Evolutionary conservation across 2,888 invertebrate genomes (phyloP).

Genomic region (Hydropsyche betteni): DNA sequence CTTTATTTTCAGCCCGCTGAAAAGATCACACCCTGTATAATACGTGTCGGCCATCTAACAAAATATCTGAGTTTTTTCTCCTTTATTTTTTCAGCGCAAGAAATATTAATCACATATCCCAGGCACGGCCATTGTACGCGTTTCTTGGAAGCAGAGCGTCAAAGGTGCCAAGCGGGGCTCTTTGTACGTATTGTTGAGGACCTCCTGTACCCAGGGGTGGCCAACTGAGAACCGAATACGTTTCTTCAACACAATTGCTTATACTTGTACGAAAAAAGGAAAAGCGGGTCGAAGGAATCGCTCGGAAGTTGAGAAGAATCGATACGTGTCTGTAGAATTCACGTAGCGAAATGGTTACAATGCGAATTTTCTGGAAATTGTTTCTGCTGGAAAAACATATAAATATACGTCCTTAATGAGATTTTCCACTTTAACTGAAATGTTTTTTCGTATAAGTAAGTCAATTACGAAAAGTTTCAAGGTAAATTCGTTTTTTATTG

Average conservation of each 20-base stretch:
- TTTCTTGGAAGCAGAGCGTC: slow-evolving; percentile 34
- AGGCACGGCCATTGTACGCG: slow-evolving; percentile 33
- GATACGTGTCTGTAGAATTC: no score
- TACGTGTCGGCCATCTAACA: not conserved
- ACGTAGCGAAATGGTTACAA: no score
- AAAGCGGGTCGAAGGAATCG: no score
- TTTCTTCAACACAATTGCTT: not conserved
- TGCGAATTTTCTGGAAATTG: no score
- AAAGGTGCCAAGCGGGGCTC: slow-evolving; percentile 37
- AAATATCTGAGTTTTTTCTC: not conserved
- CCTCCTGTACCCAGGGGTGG: slow-evolving; percentile 1
- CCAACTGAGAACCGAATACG: not conserved
- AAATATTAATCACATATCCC: slow-evolving; percentile 33
- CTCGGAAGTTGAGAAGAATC: no score
- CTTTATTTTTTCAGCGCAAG: slow-evolving; percentile 11
- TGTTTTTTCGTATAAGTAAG: slow-evolving; percentile 4
- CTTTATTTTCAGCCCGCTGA: slow-evolving; percentile 20
- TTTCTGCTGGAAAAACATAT: not conserved
- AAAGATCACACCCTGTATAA: slow-evolving; percentile 18
- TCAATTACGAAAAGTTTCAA: slow-evolving; percentile 13
- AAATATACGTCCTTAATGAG: slow-evolving; percentile 1
- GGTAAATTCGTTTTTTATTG: not conserved
- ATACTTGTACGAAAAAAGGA: no score
- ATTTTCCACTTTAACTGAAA: slow-evolving; percentile 10
- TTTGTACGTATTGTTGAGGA: slow-evolving; percentile 36